Percentiles rank a stretch among this genome's conserved stretches.
phyloP scores from a whole-genome alignment of 1,140 invertebrate genomes.

The Cydia amplana region DNA sequence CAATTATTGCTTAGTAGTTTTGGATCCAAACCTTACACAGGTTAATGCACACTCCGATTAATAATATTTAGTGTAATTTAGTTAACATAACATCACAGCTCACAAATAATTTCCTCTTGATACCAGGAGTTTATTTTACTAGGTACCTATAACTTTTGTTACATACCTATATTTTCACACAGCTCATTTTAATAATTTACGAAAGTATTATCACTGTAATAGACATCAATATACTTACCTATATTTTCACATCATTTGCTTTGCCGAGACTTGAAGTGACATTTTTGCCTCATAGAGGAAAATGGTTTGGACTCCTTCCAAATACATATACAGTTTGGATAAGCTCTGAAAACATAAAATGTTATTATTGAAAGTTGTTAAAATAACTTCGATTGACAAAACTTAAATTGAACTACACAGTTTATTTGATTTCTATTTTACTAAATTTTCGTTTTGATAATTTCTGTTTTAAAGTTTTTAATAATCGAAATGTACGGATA shows the following conservation, averaged over 20 bases:
- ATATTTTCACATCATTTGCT: conserved; percentile 64
- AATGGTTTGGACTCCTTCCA: conserved; percentile 71
- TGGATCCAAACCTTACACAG: no score
- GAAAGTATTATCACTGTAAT: neutral
- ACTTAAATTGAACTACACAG: conserved; percentile 14
- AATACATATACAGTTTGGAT: conserved; percentile 64
- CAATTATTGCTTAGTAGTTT: no score
- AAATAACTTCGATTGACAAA: conserved; percentile 18
- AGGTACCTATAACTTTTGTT: no score
- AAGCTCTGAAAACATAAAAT: conserved; percentile 63
- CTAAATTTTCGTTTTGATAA: neutral
- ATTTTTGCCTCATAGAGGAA: conserved; percentile 60
- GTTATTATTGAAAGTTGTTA: conserved; percentile 50
- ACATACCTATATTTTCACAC: no score
- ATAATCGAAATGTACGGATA: no score
- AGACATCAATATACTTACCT: conserved; percentile 37
- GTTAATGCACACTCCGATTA: no score
- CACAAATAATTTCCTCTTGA: neutral
- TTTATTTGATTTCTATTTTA: neutral
- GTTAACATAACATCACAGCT: no score
- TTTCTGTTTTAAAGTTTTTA: no score
- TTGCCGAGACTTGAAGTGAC: conserved; percentile 51
- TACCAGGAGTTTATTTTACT: neutral
- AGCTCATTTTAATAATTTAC: neutral
- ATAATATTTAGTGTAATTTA: no score